phyloP scores from a whole-genome alignment of 2,888 invertebrate species.

The Drosophila merina region DNA sequence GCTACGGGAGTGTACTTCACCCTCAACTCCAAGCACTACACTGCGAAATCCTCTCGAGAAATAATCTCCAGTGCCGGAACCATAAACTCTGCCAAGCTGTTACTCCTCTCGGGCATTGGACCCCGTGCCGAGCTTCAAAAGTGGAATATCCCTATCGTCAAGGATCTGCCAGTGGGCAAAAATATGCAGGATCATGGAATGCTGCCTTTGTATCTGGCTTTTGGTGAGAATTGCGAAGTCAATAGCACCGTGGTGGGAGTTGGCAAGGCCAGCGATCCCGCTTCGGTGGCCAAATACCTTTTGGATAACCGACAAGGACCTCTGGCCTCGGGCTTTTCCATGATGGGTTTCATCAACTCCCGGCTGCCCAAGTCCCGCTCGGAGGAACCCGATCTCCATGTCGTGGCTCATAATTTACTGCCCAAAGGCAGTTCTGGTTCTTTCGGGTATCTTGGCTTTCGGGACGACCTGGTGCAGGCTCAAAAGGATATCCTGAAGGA shows the following conservation, averaged over 20 bases:
- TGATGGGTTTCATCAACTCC: slow-evolving; percentile 85
- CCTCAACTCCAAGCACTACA: slow-evolving; percentile 14
- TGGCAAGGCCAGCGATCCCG: slow-evolving; percentile 5
- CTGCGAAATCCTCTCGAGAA: slow-evolving; percentile 41
- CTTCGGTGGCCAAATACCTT: slow-evolving; percentile 67
- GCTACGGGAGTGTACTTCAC: slow-evolving; percentile 58
- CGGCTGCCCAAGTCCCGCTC: slow-evolving; percentile 59
- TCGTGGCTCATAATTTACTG: slow-evolving; percentile 85
- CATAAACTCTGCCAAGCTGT: slow-evolving; percentile 46
- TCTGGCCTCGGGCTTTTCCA: slow-evolving; percentile 80
- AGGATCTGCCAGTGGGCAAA: slow-evolving; percentile 86
- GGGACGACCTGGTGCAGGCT: slow-evolving; percentile 48
- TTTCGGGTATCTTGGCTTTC: slow-evolving; percentile 63
- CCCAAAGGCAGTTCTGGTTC: slow-evolving; percentile 54
- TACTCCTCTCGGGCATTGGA: slow-evolving; percentile 56
- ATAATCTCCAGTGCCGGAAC: slow-evolving; percentile 56
- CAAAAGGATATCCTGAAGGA: slow-evolving; percentile 46
- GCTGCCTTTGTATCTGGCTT: slow-evolving; percentile 80
- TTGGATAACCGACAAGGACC: slow-evolving; percentile 52
- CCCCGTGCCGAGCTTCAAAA: slow-evolving; percentile 69
- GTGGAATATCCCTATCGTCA: slow-evolving; percentile 71
- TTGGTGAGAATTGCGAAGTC: slow-evolving; percentile 61
- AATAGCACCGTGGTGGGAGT: slow-evolving; percentile 23
- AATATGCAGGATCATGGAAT: slow-evolving; percentile 93
- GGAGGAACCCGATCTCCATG: slow-evolving; percentile 84